These are phyloP conservation scores for Tachycineta bicolor DNA, from an alignment of 2,113 vertebrate genomes.

Conservation along the genomic window DNA sequence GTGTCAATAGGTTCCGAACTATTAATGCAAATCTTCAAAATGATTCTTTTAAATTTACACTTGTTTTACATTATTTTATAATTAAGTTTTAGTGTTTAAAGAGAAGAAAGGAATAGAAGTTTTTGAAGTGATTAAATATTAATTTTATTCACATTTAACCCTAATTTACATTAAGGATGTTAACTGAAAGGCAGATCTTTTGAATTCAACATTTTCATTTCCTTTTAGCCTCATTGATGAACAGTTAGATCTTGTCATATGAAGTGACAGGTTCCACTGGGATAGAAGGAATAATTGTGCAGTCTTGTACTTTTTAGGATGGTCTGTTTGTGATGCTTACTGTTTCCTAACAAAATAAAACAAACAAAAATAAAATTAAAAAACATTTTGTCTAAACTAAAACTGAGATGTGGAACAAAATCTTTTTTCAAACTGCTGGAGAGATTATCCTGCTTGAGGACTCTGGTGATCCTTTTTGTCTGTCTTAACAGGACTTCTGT, in stretches of 20 bases:
- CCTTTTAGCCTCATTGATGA: slow-evolving; percentile 59
- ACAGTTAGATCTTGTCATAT: slow-evolving; percentile 61
- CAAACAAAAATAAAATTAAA: background rate
- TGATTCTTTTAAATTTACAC: slow-evolving; percentile 55
- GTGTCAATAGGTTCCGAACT: slow-evolving; percentile 46
- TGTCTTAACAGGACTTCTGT: background rate
- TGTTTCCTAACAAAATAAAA: slow-evolving; percentile 15
- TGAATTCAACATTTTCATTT: slow-evolving; percentile 59
- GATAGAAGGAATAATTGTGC: slow-evolving; percentile 50
- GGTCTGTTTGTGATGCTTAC: slow-evolving; percentile 46
- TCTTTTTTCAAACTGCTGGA: background rate
- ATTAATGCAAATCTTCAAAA: slow-evolving; percentile 55
- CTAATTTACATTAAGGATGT: slow-evolving; percentile 70
- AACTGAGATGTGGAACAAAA: slow-evolving; percentile 13
- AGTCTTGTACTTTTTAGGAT: slow-evolving; percentile 24
- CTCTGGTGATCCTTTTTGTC: background rate
- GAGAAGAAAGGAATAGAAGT: slow-evolving; percentile 52
- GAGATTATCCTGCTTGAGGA: background rate
- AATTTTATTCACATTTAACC: slow-evolving; percentile 66
- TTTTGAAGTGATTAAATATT: slow-evolving; percentile 65
- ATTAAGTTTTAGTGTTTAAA: slow-evolving; percentile 54
- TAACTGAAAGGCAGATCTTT: slow-evolving; percentile 50
- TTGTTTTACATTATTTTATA: slow-evolving; percentile 70
- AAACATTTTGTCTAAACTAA: background rate
- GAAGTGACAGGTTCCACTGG: slow-evolving; percentile 28